Conservation (phyloP, 2,797 vertebrate species). For the Tamandua tetradactyla region DNA sequence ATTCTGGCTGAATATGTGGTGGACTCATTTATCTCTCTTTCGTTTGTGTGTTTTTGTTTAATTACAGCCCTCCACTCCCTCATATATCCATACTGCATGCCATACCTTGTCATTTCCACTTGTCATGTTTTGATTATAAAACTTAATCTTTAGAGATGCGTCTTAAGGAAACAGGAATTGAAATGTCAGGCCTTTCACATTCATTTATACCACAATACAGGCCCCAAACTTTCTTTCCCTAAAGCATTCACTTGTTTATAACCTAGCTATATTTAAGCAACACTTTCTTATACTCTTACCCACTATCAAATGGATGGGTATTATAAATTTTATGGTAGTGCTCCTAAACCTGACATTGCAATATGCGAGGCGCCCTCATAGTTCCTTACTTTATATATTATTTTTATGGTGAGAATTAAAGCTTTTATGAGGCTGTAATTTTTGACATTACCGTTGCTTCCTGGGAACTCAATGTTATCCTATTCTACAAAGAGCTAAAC, state of each 20-base stretch:
- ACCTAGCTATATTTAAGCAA: conserved; percentile 79
- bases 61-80: neutral
- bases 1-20: neutral
- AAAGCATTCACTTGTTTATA: conserved; percentile 79
- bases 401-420: conserved; percentile 88
- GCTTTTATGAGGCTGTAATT: conserved; percentile 87
- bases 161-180: conserved; percentile 72
- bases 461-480: conserved; percentile 78
- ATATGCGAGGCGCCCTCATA: conserved; percentile 84
- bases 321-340: conserved; percentile 85
- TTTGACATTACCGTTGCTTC: conserved; percentile 85
- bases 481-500: conserved; percentile 72
- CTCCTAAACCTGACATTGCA: conserved; percentile 85
- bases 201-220: conserved; percentile 63
- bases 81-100: neutral
- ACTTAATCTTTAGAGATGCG: conserved; percentile 66
- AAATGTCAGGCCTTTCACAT: conserved; percentile 64
- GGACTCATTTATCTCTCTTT: neutral
- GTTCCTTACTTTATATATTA: conserved; percentile 88
- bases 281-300: conserved; percentile 75
- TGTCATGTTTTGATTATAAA: conserved; percentile 23
- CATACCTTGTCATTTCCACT: conserved; percentile 63
- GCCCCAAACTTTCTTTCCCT: neutral
- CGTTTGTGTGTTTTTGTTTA: neutral
- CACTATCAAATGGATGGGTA: conserved; percentile 84